phyloP scores from a whole-genome alignment of 2,113 vertebrate genomes.

The Todiramphus chloris region DNA sequence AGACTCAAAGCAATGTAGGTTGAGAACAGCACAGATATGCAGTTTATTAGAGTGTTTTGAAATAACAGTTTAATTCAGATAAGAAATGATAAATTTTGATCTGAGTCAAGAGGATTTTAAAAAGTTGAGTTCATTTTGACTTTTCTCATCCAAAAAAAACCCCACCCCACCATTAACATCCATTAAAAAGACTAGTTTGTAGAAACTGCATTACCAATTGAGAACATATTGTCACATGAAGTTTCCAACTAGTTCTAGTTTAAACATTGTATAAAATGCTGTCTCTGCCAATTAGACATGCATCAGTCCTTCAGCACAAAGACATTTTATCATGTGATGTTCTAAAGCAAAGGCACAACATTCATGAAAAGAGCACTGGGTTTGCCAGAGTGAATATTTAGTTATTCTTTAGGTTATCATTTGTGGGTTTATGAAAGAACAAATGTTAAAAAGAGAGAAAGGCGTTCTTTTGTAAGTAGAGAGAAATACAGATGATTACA shows the following conservation, averaged over 20 bases:
- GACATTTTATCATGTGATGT: conserved; percentile 9
- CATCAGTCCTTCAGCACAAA: conserved; percentile 46
- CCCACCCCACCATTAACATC: not conserved
- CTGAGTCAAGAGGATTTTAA: not conserved
- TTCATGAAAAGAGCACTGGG: conserved; percentile 21
- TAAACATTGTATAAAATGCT: not conserved
- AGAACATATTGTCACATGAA: not conserved
- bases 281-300: conserved; percentile 5
- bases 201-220: not conserved
- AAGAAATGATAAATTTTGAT: not conserved
- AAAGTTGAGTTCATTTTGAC: not conserved
- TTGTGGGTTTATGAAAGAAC: conserved; percentile 71
- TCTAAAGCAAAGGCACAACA: conserved; percentile 55
- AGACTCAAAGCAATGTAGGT: not conserved
- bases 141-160: not conserved
- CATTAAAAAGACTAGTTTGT: not conserved
- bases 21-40: not conserved
- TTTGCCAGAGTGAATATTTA: conserved; percentile 59
- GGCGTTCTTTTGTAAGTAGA: conserved; percentile 42
- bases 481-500: conserved; percentile 50
- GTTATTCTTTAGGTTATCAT: conserved; percentile 71
- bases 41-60: not conserved
- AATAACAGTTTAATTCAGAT: not conserved
- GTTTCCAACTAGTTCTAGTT: not conserved
- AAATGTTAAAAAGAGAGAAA: conserved; percentile 48